Evolutionary conservation across 2,888 invertebrate genomes (phyloP).

Genomic region (Endomychus coccineus): DNA sequence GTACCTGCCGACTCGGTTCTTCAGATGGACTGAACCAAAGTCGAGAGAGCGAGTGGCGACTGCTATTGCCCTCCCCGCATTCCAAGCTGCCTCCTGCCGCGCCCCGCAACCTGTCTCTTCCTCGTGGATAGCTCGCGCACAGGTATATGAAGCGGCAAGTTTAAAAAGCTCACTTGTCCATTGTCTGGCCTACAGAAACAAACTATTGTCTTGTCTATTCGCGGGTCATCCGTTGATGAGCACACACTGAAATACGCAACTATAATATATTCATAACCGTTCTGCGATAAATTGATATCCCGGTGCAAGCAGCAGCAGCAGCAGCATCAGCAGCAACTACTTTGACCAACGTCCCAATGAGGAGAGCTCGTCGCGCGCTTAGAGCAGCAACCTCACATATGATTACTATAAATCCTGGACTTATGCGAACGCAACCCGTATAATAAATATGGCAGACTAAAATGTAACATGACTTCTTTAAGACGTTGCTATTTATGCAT

Average conservation of each 20-base stretch:
- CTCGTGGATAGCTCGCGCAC: slow-evolving; percentile 10
- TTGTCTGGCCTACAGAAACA: slow-evolving; percentile 40
- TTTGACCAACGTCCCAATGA: slow-evolving; percentile 2
- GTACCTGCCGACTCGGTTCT: slow-evolving; percentile 34
- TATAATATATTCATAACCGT: slow-evolving; percentile 38
- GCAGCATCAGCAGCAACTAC: slow-evolving; percentile 16
- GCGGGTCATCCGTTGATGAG: slow-evolving; percentile 33
- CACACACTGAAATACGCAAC: slow-evolving; percentile 36
- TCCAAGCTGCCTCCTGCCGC: slow-evolving; percentile 41
- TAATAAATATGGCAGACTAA: slow-evolving; percentile 35
- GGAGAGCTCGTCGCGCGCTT: slow-evolving; percentile 16
- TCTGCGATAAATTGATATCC: slow-evolving; percentile 30
- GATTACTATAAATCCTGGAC: slow-evolving; percentile 35
- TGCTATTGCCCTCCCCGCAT: slow-evolving; percentile 42
- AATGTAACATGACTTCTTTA: slow-evolving; percentile 36
- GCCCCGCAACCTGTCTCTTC: slow-evolving; percentile 37
- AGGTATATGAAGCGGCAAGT: slow-evolving; percentile 30
- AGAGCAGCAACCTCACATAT: slow-evolving; percentile 27
- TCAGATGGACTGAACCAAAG: slow-evolving; percentile 38
- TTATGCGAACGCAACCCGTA: slow-evolving; percentile 32
- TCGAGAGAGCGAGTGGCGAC: slow-evolving; percentile 34
- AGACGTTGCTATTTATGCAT: too few species aligned
- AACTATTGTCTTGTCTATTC: slow-evolving; percentile 43
- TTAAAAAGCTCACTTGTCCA: slow-evolving; percentile 35
- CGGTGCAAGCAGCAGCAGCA: too few species aligned